Evolutionary conservation across 2,888 invertebrate species (phyloP), one percentile per base, ranked within the genome.

Genomic region (Zhengitettix transpicula): DNA sequence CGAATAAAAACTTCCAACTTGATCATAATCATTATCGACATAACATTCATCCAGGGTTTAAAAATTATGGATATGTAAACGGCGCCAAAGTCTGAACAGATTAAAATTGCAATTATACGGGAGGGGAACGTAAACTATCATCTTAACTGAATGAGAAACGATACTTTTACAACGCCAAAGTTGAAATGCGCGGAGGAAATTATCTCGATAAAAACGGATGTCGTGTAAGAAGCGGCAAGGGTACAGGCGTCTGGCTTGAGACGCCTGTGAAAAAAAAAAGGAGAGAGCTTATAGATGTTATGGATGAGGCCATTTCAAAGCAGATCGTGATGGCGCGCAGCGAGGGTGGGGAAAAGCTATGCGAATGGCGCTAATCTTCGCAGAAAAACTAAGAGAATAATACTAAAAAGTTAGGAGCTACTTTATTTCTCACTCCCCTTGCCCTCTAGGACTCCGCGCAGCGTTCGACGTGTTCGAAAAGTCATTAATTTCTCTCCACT

Each of bases 401-500:
- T 55, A 55, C 17, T 55, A 55, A 55, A 55, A 55, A 55, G 55
- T 55, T 55, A 40, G 55, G 14, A 41, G n/a, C 47, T 14, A 47
- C 47, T 47, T 47, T 47, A 47, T 47, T n/a, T n/a, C 28, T 28
- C 28, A 40, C 55, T 55, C 40, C 40, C 41, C 55, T 40, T 55
- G 16, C 55, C 53, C 53, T 53, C 16, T 17, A 17, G 53, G 16
- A 15, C 53, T 53, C 28, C 53, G 16, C 16, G 53, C 53, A 17
- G 28, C 28, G 28, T 28, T 28, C 53, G 53, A 17, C 52, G 56
- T 44, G 44, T 61, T 61, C 55, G 61, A 56, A 59, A 61, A 61
- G 17, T 47, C 57, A 57, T 61, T 51, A 42, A 61, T 59, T 59
- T 59, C 59, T 54, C 59, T 59, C 56, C 57, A 40, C 61, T 55